Evolutionary conservation across 1,140 invertebrate species (phyloP).

Genomic region (Dinoponera quadriceps): DNA sequence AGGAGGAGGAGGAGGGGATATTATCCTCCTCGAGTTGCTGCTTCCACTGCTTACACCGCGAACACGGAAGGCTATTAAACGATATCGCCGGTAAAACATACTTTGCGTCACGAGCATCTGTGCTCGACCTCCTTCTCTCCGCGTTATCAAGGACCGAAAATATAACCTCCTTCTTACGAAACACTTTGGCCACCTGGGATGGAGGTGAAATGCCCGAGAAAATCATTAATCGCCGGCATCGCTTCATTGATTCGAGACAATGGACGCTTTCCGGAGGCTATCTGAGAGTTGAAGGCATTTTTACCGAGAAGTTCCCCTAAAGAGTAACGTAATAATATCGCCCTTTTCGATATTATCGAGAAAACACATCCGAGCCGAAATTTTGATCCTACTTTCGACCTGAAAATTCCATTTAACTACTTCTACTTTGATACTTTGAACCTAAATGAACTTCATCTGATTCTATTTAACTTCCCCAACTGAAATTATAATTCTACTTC

Average conservation of each 20-base stretch:
- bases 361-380: no score
- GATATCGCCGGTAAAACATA: constrained; percentile 55
- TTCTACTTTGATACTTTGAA: no score
- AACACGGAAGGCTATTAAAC: constrained; percentile 41
- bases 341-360: no score
- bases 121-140: constrained; percentile 43
- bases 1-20: no score
- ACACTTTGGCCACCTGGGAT: background rate
- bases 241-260: background rate
- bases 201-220: background rate
- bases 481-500: no score
- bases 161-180: constrained; percentile 38
- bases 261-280: no score
- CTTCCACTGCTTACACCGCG: constrained; percentile 11
- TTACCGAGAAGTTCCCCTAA: background rate
- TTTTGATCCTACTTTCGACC: no score
- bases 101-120: constrained; percentile 63
- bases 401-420: no score
- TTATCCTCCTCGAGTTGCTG: constrained; percentile 26
- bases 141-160: constrained; percentile 62
- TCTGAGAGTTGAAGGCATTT: background rate
- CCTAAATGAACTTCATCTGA: no score
- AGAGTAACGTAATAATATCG: no score
- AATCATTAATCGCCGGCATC: background rate
- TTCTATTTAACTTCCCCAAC: no score